Conservation (phyloP, 2,888 invertebrate species). For the Amblyteles armatorius region DNA sequence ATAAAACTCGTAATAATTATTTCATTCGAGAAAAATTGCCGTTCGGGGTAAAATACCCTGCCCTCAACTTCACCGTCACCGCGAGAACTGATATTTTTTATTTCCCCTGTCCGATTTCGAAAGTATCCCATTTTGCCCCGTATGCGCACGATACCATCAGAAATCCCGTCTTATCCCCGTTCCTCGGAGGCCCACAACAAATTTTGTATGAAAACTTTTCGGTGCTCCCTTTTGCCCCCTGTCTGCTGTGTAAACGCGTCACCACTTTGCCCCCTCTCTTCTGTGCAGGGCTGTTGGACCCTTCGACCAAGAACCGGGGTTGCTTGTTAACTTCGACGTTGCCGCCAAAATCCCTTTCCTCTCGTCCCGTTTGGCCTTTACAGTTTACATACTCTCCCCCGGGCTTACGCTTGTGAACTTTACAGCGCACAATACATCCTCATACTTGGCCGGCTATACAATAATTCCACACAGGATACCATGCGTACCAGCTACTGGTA, state of each 20-base stretch:
- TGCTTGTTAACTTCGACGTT: conserved; percentile 44
- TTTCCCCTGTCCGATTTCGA: background rate
- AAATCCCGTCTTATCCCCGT: background rate
- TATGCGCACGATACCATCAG: background rate
- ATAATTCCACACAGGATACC: conserved; percentile 8
- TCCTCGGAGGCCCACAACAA: background rate
- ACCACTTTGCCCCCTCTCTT: background rate
- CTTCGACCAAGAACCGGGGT: conserved; percentile 2
- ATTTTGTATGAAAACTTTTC: background rate
- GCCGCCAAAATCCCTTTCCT: conserved; percentile 44
- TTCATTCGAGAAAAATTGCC: no score
- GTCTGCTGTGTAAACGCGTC: background rate
- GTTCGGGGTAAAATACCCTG: no score
- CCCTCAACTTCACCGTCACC: no score
- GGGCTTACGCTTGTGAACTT: conserved; percentile 54
- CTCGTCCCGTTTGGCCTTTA: conserved; percentile 19
- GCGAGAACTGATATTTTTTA: background rate
- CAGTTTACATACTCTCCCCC: conserved; percentile 33
- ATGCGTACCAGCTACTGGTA: background rate
- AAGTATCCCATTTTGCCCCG: background rate
- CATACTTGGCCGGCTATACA: conserved; percentile 23
- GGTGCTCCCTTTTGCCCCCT: background rate
- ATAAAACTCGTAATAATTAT: no score
- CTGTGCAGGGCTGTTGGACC: background rate
- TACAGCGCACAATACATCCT: conserved; percentile 33